These are phyloP conservation scores for Sitta carolinensis DNA, from an alignment of 2,797 vertebrate genomes.

Conservation along the genomic window DNA sequence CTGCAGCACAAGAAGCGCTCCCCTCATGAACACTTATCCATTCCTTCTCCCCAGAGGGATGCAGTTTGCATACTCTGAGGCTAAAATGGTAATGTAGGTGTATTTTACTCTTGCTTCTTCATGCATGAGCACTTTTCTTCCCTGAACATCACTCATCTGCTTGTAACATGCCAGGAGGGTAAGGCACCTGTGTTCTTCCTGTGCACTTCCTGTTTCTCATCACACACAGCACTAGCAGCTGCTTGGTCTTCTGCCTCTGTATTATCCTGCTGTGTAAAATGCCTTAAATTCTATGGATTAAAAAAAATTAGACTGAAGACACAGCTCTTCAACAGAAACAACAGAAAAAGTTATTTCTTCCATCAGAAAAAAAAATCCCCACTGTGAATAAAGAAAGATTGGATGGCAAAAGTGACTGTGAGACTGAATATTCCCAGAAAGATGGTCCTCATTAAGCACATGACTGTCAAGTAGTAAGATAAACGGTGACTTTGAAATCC, in stretches of 20 bases:
- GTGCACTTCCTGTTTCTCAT: neutral
- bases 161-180: neutral
- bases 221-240: neutral
- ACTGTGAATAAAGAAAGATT: neutral
- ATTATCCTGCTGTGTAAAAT: neutral
- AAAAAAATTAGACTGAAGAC: neutral
- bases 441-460: neutral
- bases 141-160: neutral
- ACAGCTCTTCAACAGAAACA: neutral
- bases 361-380: accelerated
- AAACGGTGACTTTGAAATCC: neutral
- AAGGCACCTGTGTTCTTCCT: neutral
- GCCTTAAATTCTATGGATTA: neutral
- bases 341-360: neutral
- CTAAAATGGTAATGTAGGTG: neutral
- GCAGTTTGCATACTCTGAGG: neutral
- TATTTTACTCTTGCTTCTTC: neutral
- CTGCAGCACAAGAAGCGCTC: neutral
- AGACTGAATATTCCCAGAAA: neutral
- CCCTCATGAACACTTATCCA: neutral
- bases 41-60: neutral
- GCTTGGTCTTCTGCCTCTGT: neutral
- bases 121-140: neutral
- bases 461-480: neutral
- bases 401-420: neutral